Evolutionary conservation across 2,888 invertebrate genomes (phyloP).

Genomic region (Matsumyia berberina): DNA sequence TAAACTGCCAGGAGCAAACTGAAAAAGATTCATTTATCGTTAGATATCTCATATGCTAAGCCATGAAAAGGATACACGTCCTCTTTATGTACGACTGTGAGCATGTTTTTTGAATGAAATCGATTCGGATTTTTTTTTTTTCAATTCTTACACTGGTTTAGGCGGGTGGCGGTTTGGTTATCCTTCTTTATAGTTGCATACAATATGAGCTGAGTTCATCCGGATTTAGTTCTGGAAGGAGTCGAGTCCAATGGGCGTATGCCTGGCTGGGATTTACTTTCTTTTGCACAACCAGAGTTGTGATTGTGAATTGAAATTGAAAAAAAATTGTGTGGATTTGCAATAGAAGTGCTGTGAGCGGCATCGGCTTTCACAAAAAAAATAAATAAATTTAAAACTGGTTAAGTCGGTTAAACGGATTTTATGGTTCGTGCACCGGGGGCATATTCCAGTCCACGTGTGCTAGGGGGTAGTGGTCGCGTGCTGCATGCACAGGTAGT

Average conservation of each 20-base stretch:
- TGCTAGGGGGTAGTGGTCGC: conserved; percentile 37
- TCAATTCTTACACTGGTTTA: not conserved
- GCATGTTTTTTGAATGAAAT: conserved; percentile 54
- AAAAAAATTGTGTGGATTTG: conserved; percentile 19
- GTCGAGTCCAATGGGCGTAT: conserved; percentile 6
- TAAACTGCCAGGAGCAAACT: conserved; percentile 14
- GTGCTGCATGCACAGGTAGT: conserved; percentile 53
- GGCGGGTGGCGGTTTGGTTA: conserved; percentile 8
- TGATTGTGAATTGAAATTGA: conserved; percentile 50
- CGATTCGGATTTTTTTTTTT: conserved; percentile 29
- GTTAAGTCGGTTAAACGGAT: conserved; percentile 58
- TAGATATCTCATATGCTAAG: conserved; percentile 30
- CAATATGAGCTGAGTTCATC: conserved; percentile 42
- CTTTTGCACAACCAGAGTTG: not conserved
- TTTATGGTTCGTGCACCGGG: conserved; percentile 22
- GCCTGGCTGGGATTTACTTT: conserved; percentile 25
- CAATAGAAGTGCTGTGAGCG: conserved; percentile 25
- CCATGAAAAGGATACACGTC: conserved; percentile 17
- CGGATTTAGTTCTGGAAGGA: conserved; percentile 45
- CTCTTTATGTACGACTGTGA: not conserved
- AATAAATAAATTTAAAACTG: conserved; percentile 53
- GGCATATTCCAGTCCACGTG: conserved; percentile 7
- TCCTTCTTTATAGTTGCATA: conserved; percentile 40
- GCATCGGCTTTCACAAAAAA: conserved; percentile 30
- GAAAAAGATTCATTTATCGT: conserved; percentile 37